Evolutionary conservation across 2,888 invertebrate genomes (phyloP), one percentile per base, ranked within the genome.

Genomic region (Lacanobia oleracea): DNA sequence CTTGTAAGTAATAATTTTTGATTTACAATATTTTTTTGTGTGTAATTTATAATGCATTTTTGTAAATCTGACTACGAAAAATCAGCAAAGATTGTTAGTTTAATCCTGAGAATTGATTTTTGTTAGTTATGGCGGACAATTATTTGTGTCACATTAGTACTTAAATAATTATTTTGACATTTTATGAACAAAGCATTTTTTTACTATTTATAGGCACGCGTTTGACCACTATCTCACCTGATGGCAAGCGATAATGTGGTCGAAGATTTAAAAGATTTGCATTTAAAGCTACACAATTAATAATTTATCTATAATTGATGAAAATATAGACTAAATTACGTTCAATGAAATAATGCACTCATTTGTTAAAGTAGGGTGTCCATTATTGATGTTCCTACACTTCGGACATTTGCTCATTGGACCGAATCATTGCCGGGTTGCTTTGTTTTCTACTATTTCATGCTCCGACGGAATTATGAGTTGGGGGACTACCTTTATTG

Each of bases 371-470:
- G 33, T 74, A 81, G 81, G 75, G 84, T 85, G 82, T 82, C 64
- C 72, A 81, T 82, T 83, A 84, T 84, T 73, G 82, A 80, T 85
- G 81, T 84, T 74, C 66, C 73, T 75, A 83, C 84, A 85, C 85
- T 81, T 80, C 43, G 79, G 75, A 75, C 66, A 82, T 77, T 72
- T 72, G 82, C 78, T 85, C 90, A 88, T 83, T 87, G 86, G 84
- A 87, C 84, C 84, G 87, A 72, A 87, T 88, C 88, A 88, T 89
- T 87, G 80, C 69, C 59, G 75, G 67, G 69, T 82, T 64, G 79
- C 81, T 72, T 83, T 87, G 86, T 87, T 86, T 85, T 82, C 81
- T 79, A 72, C 81, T 75, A 78, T 84, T 86, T 87, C 78, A 87
- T 71, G 87, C 81, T 85, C 53, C 77, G 82, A 43, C 81, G 74